Evolutionary conservation across 2,797 vertebrate species (phyloP), one percentile per base, ranked within the genome.

Genomic region (Glossophaga mutica): DNA sequence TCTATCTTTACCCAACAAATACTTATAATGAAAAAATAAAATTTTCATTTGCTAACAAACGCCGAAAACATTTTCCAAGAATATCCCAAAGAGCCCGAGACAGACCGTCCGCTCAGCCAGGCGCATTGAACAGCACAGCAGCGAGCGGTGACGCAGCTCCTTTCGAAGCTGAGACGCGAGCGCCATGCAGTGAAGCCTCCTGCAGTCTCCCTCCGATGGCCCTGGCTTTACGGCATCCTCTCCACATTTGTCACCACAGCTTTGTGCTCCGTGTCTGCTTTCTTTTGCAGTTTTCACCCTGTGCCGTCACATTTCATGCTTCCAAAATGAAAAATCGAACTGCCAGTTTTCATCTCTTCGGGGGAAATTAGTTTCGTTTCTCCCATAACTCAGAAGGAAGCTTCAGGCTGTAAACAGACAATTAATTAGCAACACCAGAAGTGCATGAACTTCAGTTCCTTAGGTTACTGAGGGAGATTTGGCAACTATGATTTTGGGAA

Each of bases 281-380:
- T 4, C 85, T n/a, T 77, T 29, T 46, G 57, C 71, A 48, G 57
- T 85, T 44, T 65, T 68, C 16, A 50, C 78, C 46, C 71, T 18
- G 2, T 15, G 4, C 77, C 34, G 70, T 74, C 79, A 76, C 48
- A 90, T 86, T 79, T 62, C 68, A 44, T 55, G 91, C 88, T 82
- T 96, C 90, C 78, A 50, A 39, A 92, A 92, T 87, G 91, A 96
- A 94, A 96, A 96, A 57, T 95, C 79, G 91, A 95, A 90, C 94
- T 8, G 52, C 91, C 70, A 46, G 84, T 70, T 94, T 83, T 90
- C 93, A 34, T 88, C 62, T 93, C 95, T 94, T 92, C 55, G 59
- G 87, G 91, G 94, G 55, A 97, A 94, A 94, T 91, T 65, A 71
- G 93, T 77, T 90, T 96, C 83, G 74, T 94, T 95, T 94, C 62